phyloP scores from a whole-genome alignment of 2,888 invertebrate genomes.

The Scaptomyza polygonia region DNA sequence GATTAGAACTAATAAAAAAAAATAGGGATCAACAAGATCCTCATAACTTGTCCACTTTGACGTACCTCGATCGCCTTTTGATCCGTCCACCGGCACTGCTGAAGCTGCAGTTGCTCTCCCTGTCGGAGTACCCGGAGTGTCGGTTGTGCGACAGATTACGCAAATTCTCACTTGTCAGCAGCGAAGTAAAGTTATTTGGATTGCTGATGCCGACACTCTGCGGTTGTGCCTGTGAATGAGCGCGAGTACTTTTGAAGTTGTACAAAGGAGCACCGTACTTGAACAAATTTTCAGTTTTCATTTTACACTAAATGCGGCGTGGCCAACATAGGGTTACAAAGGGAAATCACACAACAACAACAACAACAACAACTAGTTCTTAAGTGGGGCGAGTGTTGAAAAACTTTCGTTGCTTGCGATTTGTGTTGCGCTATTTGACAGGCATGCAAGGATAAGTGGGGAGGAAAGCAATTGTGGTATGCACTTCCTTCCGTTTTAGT shows the following conservation, averaged over 20 bases:
- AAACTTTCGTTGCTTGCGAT: slow-evolving; percentile 56
- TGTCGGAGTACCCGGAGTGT: slow-evolving; percentile 75
- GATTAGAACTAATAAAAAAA: background rate
- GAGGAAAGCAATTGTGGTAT: slow-evolving; percentile 64
- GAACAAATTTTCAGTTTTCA: slow-evolving; percentile 83
- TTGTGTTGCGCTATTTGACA: slow-evolving; percentile 39
- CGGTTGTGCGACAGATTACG: slow-evolving; percentile 56
- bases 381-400: slow-evolving; percentile 37
- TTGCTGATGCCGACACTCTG: slow-evolving; percentile 54
- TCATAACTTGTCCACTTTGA: background rate
- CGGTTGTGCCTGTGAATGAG: slow-evolving; percentile 70
- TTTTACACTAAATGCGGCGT: slow-evolving; percentile 64
- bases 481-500: slow-evolving; percentile 70
- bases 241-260: slow-evolving; percentile 77
- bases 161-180: slow-evolving; percentile 69
- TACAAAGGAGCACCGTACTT: slow-evolving; percentile 79
- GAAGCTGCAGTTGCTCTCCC: slow-evolving; percentile 79
- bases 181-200: slow-evolving; percentile 43
- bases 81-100: slow-evolving; percentile 75
- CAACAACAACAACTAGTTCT: slow-evolving; percentile 32
- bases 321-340: slow-evolving; percentile 38
- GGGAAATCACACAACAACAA: slow-evolving; percentile 6
- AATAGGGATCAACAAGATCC: background rate
- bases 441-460: slow-evolving; percentile 57
- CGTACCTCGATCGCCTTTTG: slow-evolving; percentile 74